These are phyloP conservation scores for Meandrusa payeni DNA, from an alignment of 2,888 invertebrate genomes.

Conservation along the genomic window DNA sequence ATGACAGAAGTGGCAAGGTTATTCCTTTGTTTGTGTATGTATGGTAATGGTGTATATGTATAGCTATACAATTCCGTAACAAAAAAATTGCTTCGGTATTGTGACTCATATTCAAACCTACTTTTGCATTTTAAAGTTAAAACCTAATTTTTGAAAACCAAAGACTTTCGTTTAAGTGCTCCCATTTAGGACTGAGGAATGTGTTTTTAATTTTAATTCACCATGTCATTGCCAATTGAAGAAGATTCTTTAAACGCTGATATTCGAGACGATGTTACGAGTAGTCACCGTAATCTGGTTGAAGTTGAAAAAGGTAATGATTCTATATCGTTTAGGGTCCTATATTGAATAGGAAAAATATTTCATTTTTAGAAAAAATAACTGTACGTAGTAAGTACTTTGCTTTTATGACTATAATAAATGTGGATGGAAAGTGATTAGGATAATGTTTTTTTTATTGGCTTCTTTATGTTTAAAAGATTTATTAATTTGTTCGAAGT, in stretches of 20 bases:
- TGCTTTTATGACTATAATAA: too few relatives aligned
- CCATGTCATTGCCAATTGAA: conserved; percentile 60
- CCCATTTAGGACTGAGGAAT: conserved; percentile 26
- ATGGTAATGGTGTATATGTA: too few relatives aligned
- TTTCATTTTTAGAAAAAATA: too few relatives aligned
- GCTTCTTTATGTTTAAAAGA: neutral
- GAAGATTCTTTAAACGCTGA: conserved; percentile 70
- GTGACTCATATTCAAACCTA: conserved; percentile 40
- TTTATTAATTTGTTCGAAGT: neutral
- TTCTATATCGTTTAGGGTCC: too few relatives aligned
- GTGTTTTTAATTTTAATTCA: conserved; percentile 38
- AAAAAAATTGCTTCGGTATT: conserved; percentile 29
- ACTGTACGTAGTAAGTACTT: too few relatives aligned
- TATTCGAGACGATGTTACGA: conserved; percentile 66
- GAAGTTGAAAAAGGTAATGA: conserved; percentile 52
- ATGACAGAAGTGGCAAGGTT: conserved; percentile 22
- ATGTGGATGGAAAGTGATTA: neutral
- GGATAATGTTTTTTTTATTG: neutral
- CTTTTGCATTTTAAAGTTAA: too few relatives aligned
- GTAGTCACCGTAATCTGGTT: conserved; percentile 59
- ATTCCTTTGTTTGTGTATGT: conserved; percentile 43
- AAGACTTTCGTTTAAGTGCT: too few relatives aligned
- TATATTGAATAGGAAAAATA: too few relatives aligned
- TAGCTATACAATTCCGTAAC: conserved; percentile 29
- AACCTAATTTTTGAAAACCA: too few relatives aligned